phyloP scores from a whole-genome alignment of 2,113 vertebrate genomes.

The Dryoscopus gambensis region DNA sequence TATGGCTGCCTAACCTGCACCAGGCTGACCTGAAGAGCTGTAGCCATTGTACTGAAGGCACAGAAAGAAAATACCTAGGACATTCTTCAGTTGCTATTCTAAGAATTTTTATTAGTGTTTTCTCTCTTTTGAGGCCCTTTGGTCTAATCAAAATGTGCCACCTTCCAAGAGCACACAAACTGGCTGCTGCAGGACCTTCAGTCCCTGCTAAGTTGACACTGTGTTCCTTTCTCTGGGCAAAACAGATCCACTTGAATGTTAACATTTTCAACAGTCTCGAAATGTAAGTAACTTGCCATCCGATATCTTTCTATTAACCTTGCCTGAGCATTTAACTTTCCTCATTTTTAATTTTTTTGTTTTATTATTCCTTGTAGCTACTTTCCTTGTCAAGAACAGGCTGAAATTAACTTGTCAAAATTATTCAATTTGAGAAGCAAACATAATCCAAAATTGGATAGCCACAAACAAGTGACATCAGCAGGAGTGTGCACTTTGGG shows the following conservation, averaged over 20 bases:
- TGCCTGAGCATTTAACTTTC: neutral
- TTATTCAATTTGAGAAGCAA: slow-evolving; percentile 33
- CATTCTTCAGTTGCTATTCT: neutral
- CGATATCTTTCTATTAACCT: neutral
- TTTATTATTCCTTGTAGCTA: neutral
- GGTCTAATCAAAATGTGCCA: neutral
- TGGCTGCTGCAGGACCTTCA: slow-evolving; percentile 2
- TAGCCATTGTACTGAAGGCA: neutral
- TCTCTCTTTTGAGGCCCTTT: neutral
- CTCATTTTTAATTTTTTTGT: neutral
- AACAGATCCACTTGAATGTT: neutral
- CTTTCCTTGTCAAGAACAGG: neutral
- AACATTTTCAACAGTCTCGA: neutral
- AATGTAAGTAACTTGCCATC: neutral
- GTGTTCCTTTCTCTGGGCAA: neutral
- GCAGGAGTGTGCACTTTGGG: neutral
- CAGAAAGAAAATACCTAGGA: neutral
- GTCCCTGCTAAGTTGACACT: neutral
- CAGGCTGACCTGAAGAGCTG: neutral
- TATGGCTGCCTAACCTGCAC: neutral
- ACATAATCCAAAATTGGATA: neutral
- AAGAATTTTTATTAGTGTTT: neutral
- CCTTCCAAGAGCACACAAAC: slow-evolving; percentile 10
- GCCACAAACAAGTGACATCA: slow-evolving; percentile 2
- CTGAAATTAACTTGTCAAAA: slow-evolving; percentile 47